Conservation (phyloP, 1,140 invertebrate species). For the Bombus impatiens region DNA sequence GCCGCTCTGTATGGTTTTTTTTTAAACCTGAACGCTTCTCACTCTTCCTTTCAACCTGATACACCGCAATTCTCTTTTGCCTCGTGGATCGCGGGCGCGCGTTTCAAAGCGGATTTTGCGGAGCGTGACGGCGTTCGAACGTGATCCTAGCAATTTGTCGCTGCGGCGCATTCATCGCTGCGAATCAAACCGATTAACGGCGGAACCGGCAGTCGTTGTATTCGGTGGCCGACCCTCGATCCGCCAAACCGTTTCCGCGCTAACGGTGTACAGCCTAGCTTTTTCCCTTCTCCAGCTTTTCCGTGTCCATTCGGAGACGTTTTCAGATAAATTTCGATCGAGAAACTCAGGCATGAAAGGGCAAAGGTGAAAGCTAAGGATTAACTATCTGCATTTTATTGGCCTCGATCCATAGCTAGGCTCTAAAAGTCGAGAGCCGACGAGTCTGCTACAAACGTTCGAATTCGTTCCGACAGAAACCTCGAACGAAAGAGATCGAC, state of each 20-base stretch:
- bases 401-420: no score
- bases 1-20: not conserved
- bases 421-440: not conserved
- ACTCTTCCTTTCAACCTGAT: slow-evolving; percentile 30
- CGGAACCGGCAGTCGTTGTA: slow-evolving; percentile 27
- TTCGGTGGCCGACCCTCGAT: slow-evolving; percentile 22
- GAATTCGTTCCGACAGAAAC: not conserved
- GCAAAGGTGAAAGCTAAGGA: not conserved
- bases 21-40: not conserved
- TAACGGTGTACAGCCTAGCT: slow-evolving; percentile 34
- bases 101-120: slow-evolving; percentile 59
- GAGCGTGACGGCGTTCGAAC: slow-evolving; percentile 27
- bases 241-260: slow-evolving; percentile 46
- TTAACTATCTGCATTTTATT: no score
- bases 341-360: not conserved
- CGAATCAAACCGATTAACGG: slow-evolving; percentile 67
- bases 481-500: not conserved
- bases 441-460: not conserved
- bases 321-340: not conserved
- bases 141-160: slow-evolving; percentile 67
- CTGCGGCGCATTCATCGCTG: slow-evolving; percentile 53
- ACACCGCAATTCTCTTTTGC: slow-evolving; percentile 19
- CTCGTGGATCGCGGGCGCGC: not conserved
- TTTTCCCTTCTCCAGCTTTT: slow-evolving; percentile 22
- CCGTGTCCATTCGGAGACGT: not conserved